A percentile compares a stretch with the other conserved stretches of the same genome.
These are phyloP conservation scores for Cephalopholis sonnerati DNA, from an alignment of 2,113 vertebrate species.

Conservation along the genomic window DNA sequence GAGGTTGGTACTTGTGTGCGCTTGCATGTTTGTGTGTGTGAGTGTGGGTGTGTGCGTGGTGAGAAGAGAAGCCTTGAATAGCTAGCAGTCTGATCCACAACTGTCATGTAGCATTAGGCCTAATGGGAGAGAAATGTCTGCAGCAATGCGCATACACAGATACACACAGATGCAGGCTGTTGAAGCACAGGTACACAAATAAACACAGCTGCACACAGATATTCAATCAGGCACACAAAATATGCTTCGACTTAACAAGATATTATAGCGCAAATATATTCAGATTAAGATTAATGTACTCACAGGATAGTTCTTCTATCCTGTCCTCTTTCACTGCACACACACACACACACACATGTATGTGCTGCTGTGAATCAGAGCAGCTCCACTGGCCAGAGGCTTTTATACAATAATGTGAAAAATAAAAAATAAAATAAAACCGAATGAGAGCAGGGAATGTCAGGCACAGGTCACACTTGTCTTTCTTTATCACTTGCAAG, in stretches of 20 bases:
- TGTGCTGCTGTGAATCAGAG: slow-evolving; percentile 49
- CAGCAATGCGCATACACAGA: slow-evolving; percentile 11
- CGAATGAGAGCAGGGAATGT: slow-evolving; percentile 42
- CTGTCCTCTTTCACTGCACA: background rate
- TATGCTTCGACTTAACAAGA: background rate
- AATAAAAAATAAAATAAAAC: slow-evolving; percentile 25
- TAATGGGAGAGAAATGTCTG: slow-evolving; percentile 69
- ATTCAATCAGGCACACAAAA: background rate
- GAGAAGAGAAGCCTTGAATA: slow-evolving; percentile 66
- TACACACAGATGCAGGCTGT: background rate
- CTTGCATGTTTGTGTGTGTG: slow-evolving; percentile 5
- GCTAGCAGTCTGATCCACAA: slow-evolving; percentile 81
- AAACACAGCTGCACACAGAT: slow-evolving; percentile 16
- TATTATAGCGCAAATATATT: slow-evolving; percentile 6
- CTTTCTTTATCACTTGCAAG: slow-evolving; percentile 51
- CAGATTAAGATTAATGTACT: background rate
- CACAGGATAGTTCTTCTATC: background rate
- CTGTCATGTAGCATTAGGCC: slow-evolving; percentile 82
- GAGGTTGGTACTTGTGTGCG: slow-evolving; percentile 29
- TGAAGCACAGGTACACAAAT: background rate
- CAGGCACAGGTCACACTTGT: slow-evolving; percentile 49
- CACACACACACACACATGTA: background rate
- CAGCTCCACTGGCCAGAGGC: slow-evolving; percentile 55
- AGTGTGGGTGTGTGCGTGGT: slow-evolving; percentile 29
- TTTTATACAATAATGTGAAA: slow-evolving; percentile 38